Evolutionary conservation across 2,113 vertebrate genomes (phyloP), one percentile per base, ranked within the genome.

Genomic region (Melanerpes aurifrons): DNA sequence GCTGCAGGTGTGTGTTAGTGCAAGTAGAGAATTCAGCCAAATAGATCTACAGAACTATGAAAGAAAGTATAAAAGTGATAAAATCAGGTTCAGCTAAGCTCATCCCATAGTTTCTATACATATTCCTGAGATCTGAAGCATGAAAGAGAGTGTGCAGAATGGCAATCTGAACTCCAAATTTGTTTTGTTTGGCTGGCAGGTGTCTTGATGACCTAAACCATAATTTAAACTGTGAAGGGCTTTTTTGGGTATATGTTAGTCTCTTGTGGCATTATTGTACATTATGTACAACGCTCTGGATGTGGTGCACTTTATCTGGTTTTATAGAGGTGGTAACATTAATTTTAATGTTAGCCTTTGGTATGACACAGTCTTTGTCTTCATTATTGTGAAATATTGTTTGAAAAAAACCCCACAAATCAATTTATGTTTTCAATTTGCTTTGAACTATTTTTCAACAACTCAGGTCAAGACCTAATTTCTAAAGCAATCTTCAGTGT

Each of bases 371-470:
- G 89, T 72, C 78, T 98, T 98, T 98, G 98, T 98, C 98, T 99
- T 98, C 98, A 98, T 98, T 98, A 98, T 95, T 83, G 92, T 94
- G 96, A 98, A 97, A 97, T 96, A 95, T 81, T 82, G 89, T 98
- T 97, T 82, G 62, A 71, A 85, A 80, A 96, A 96, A 82, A 50
- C 68, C 75, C 83, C 93, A 96, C 72, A 76, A 97, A 98, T 98
- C 97, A 96, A 97, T 98, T 98, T 98, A 98, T 98, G 96, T 97
- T 97, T 98, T 98, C 97, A 98, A 98, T 98, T 98, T 98, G 97
- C 97, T 97, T 96, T 97, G 97, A 97, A 96, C 97, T 97, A 96
- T 98, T 98, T 98, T 98, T 98, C 97, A 98, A 98, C 97, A 98
- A 96, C 97, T 97, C 86, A 73, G 98, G 98, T 98, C 98, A 98